These are phyloP conservation scores for Drosophila grimshawi DNA, from an alignment of 1,140 invertebrate genomes.

Conservation along the genomic window DNA sequence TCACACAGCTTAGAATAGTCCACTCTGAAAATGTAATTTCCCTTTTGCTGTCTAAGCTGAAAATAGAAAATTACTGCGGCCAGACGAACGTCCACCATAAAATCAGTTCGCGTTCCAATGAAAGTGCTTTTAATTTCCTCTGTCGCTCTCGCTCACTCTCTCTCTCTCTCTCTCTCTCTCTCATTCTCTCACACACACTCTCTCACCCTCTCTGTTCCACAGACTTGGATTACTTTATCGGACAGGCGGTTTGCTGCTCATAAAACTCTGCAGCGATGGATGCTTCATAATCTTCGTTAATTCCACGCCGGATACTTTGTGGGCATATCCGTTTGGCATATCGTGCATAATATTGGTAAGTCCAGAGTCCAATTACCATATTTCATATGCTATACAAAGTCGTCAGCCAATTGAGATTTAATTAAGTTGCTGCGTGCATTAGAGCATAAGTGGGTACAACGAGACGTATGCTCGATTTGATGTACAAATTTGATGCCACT, in stretches of 20 bases:
- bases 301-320: conserved; percentile 85
- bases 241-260: conserved; percentile 86
- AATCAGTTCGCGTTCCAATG: conserved; percentile 30
- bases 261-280: conserved; percentile 86
- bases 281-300: conserved; percentile 88
- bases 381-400: neutral
- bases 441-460: conserved; percentile 18
- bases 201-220: conserved; percentile 1
- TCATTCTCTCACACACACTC: neutral
- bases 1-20: neutral
- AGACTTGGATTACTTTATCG: conserved; percentile 87
- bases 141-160: neutral
- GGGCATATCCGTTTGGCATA: conserved; percentile 87
- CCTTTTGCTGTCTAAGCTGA: conserved; percentile 38
- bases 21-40: conserved; percentile 40
- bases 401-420: conserved; percentile 43
- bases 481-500: conserved; percentile 25
- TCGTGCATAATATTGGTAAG: conserved; percentile 87
- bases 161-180: neutral
- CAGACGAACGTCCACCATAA: conserved; percentile 42
- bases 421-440: conserved; percentile 41
- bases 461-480: conserved; percentile 37
- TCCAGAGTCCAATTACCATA: conserved; percentile 32
- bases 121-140: conserved; percentile 43
- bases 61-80: conserved; percentile 11